Conservation (phyloP, 2,888 invertebrate species). For the Epirrita christyi region DNA sequence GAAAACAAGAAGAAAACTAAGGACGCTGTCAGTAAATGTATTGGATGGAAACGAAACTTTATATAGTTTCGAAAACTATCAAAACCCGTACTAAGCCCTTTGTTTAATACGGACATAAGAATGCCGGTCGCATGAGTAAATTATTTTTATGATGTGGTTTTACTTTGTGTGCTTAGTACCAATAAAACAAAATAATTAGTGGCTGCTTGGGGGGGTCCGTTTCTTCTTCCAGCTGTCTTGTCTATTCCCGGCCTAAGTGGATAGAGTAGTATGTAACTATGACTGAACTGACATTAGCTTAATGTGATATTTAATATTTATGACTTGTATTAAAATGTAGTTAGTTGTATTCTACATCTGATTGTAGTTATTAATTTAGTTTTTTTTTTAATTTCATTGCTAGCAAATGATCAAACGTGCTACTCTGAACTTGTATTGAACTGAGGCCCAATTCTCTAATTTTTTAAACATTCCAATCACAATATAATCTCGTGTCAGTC, state of each 20-base stretch:
- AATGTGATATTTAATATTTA: conserved; percentile 84
- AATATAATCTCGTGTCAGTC: too few relatives aligned
- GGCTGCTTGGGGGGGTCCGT: neutral
- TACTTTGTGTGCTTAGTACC: too few relatives aligned
- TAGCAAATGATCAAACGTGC: conserved; percentile 23
- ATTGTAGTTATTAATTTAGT: conserved; percentile 51
- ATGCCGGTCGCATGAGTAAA: too few relatives aligned
- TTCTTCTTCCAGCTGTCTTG: conserved; percentile 3
- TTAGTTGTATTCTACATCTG: conserved; percentile 64
- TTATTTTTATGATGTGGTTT: too few relatives aligned
- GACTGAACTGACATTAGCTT: conserved; percentile 82
- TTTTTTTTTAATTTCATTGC: conserved; percentile 38
- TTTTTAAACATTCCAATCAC: too few relatives aligned
- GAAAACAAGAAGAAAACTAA: too few relatives aligned
- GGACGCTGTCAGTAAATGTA: too few relatives aligned
- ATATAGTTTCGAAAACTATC: too few relatives aligned
- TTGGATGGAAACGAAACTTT: too few relatives aligned
- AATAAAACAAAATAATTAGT: neutral
- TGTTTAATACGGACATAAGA: too few relatives aligned
- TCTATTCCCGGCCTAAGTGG: conserved; percentile 38
- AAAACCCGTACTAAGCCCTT: too few relatives aligned
- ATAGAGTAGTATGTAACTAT: conserved; percentile 68
- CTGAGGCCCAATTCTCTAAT: too few relatives aligned
- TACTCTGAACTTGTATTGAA: neutral
- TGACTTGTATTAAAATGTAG: conserved; percentile 70